phyloP scores from a whole-genome alignment of 2,888 invertebrate genomes.

The Eupithecia exiguata region DNA sequence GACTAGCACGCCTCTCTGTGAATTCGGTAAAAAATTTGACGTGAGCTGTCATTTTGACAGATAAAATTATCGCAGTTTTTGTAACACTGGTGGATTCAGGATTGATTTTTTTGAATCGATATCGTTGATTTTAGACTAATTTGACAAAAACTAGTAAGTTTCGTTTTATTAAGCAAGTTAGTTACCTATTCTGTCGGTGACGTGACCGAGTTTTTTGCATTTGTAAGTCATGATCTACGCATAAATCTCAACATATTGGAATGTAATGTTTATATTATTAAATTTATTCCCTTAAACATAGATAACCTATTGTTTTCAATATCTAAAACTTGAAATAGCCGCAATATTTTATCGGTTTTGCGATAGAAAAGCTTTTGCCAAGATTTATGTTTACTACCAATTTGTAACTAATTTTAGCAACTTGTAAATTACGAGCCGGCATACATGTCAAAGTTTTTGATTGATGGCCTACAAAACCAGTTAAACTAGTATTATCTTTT shows the following conservation, averaged over 20 bases:
- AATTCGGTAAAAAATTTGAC: slow-evolving; percentile 29
- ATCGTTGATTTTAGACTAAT: neutral
- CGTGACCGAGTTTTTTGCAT: neutral
- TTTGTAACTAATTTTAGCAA: slow-evolving; percentile 7
- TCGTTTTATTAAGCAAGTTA: neutral
- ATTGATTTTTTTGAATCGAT: neutral
- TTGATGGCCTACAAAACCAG: slow-evolving; percentile 18
- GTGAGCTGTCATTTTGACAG: slow-evolving; percentile 18
- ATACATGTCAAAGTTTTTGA: slow-evolving; percentile 17
- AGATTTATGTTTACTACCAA: slow-evolving; percentile 10
- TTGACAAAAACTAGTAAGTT: neutral
- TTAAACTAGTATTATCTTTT: slow-evolving; percentile 6
- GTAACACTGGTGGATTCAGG: neutral
- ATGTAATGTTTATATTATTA: neutral
- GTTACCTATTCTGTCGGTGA: no score
- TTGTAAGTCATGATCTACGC: neutral
- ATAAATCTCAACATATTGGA: neutral
- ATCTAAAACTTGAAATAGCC: neutral
- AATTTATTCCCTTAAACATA: neutral
- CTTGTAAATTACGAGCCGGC: slow-evolving; percentile 3
- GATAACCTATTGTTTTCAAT: neutral
- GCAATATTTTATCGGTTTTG: neutral
- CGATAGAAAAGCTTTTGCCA: neutral
- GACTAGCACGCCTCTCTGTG: slow-evolving; percentile 51
- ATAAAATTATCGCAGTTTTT: neutral